Base-by-base conservation (phyloP, 2,888 invertebrate genomes). In the Drosophila mayaguana region DNA sequence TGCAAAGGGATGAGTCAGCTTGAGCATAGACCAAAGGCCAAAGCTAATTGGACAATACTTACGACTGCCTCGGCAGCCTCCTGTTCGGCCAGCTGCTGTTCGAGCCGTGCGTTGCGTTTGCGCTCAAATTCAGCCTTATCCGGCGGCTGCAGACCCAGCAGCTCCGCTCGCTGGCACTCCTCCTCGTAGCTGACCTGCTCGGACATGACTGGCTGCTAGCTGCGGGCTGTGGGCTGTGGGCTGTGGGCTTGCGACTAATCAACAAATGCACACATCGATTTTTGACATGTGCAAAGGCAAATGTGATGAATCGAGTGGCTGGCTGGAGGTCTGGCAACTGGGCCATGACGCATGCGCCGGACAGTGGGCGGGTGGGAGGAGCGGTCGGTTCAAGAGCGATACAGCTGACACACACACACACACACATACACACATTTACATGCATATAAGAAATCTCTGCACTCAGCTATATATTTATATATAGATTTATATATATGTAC, bases 151-250 rank as follows among this genome's bases (percentile, higher is more conserved):
- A 96, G 93, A 0, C 96, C 97, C 77, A 97, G 94, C 56, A 97
- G 93, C 91, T 97, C 97, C 0, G 97, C 96, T 69, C 97, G 94
- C 92, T 96, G 95, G 87, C 96, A 96, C 67, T 96, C 96, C 91
- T 96, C 95, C 92, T 96, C 95, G 87, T 96, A 97, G 18, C 95
- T 73, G n/a, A 61, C 95, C 16, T 14, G 43, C 90, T 95, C 94
- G 25, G 90, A 89, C 92, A 92, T 92, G 62, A n/a, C 38, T n/a
- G 22, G 22, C 51, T 28, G 32, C 11, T 28, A 2, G 28, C 28
- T 28, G 28, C 28, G 1, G 2, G 28, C 8, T 28, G 28, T 2
- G 28, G n/a, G n/a, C n/a, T n/a, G n/a, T n/a, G n/a, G 22, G 22
- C 48, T 28, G 32, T 11, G 32, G 32, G 11, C 32, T 32, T 2